These are phyloP conservation scores for Chromobotia macracanthus DNA, from an alignment of 2,797 vertebrate species.

Conservation along the genomic window DNA sequence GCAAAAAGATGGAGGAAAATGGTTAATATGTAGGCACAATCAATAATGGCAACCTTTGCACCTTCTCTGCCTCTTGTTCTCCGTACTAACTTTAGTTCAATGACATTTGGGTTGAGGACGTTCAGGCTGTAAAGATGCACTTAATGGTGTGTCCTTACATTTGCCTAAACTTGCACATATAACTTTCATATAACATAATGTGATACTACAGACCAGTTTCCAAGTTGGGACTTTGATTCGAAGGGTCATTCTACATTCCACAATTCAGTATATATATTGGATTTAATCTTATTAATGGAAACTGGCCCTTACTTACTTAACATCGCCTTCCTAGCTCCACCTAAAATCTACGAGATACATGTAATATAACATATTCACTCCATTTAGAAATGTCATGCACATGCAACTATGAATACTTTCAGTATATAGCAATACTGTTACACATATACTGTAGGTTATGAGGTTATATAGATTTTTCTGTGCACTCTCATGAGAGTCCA, in stretches of 20 bases:
- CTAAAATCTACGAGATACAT: conserved; percentile 22
- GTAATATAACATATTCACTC: background rate
- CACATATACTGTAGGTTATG: conserved; percentile 15
- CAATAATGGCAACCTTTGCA: conserved; percentile 47
- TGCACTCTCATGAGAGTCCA: conserved; percentile 22
- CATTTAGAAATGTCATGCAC: background rate
- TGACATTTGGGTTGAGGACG: conserved; percentile 47
- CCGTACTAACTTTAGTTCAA: conserved; percentile 54
- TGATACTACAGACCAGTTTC: conserved; percentile 32
- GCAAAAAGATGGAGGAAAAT: conserved; percentile 27
- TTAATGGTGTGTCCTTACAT: conserved; percentile 1
- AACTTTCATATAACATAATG: conserved; percentile 29
- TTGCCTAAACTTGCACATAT: conserved; percentile 28
- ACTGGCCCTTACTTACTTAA: background rate
- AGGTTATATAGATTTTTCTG: conserved; percentile 46
- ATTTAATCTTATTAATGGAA: conserved; percentile 6
- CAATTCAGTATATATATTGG: background rate
- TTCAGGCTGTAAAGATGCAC: conserved; percentile 9
- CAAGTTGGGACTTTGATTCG: conserved; percentile 14
- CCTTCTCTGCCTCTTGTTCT: conserved; percentile 41
- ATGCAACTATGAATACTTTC: conserved; percentile 6
- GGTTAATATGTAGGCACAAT: conserved; percentile 41
- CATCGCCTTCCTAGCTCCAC: conserved; percentile 34
- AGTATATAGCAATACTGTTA: conserved; percentile 23
- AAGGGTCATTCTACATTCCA: background rate